These are phyloP conservation scores for Cassiopea andromeda DNA, from an alignment of 30 jellyfish, hydroid and myxozoan species.

Conservation along the genomic window DNA sequence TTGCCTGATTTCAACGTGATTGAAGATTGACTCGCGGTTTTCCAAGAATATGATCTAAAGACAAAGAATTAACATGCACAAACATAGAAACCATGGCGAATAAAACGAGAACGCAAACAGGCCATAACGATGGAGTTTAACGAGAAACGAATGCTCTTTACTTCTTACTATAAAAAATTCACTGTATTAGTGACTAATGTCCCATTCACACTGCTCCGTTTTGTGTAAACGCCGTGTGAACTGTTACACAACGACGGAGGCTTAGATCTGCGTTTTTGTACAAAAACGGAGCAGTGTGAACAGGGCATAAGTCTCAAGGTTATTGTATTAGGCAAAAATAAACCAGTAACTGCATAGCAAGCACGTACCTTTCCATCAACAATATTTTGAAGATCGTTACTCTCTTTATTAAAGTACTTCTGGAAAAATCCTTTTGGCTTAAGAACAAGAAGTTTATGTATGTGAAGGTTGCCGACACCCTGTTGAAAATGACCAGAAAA, in stretches of 20 bases:
- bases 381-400: conserved; percentile 60
- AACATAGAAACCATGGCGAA: background rate
- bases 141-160: no score
- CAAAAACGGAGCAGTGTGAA: no score
- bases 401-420: conserved; percentile 73
- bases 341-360: background rate
- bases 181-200: no score
- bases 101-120: no score
- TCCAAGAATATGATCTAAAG: conserved; percentile 68
- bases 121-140: no score
- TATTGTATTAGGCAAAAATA: background rate
- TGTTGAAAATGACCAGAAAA: background rate
- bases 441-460: conserved; percentile 66
- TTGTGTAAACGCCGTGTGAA: no score
- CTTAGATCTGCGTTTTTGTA: no score
- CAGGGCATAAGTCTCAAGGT: background rate
- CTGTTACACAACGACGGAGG: no score
- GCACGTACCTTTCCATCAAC: conserved; percentile 70
- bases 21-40: conserved; percentile 45
- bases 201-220: no score
- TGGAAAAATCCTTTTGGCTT: conserved; percentile 95
- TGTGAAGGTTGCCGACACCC: conserved; percentile 53
- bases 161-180: no score
- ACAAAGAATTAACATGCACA: background rate
- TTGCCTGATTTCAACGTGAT: conserved; percentile 68